Base-by-base conservation (phyloP, 1,140 invertebrate genomes). In the Steinernema khuongi region DNA sequence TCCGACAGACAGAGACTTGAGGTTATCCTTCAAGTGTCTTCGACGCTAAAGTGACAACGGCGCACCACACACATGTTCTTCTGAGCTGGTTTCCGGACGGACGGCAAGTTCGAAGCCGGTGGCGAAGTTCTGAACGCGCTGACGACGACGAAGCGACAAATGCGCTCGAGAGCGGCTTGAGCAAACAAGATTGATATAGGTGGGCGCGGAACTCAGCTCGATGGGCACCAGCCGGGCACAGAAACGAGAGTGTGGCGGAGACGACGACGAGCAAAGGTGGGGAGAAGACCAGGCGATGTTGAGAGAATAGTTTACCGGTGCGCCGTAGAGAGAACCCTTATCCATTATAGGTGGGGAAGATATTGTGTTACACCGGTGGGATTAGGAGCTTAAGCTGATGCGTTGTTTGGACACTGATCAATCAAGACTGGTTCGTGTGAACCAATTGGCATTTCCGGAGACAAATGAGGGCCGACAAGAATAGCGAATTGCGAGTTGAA, bases 161-260 rank as follows among this genome's bases (percentile, higher is more conserved):
- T 60, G 50, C 50, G 50, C 50, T 26, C 11, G 50, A 22, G 14
- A 22, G 7, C 19, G 50, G 26, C 4, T 60, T 60, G 50, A 22
- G 50, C 50, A 60, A 60, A 60, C 50, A 60, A 60, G 50, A 60
- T 60, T 60, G 50, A 60, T 60, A 60, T 60, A 60, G 50, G 50
- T 60, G 50, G 50, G 50, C 36, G 36, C 36, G n/a, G 36, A n/a
- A n/a, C n/a, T n/a, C n/a, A n/a, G n/a, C n/a, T n/a, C n/a, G n/a
- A n/a, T n/a, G n/a, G n/a, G n/a, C n/a, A n/a, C n/a, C n/a, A n/a
- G n/a, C n/a, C n/a, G n/a, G n/a, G n/a, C n/a, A n/a, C n/a, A n/a
- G n/a, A n/a, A n/a, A n/a, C n/a, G n/a, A n/a, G 36, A 41, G 36
- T 7, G 7, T 7, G 36, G n/a, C 7, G n/a, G 36, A 7, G 36